Conservation (phyloP, 2,113 vertebrate species). For the Zosterops japonicus region DNA sequence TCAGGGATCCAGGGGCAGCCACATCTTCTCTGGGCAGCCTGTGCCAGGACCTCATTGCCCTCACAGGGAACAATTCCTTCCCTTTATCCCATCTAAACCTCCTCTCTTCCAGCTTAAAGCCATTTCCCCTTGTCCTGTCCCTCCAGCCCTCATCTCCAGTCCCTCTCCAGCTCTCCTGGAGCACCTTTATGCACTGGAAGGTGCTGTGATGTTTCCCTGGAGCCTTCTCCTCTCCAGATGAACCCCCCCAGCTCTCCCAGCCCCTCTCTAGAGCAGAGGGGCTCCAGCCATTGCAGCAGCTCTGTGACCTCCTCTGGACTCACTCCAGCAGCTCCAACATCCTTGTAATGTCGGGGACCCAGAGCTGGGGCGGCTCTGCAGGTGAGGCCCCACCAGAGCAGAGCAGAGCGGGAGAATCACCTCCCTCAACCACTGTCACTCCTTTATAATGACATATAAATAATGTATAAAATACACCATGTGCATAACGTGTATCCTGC, state of each 20-base stretch:
- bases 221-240: not conserved
- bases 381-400: not conserved
- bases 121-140: accelerated
- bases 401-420: not conserved
- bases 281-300: not conserved
- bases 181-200: not conserved
- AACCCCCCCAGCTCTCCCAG: not conserved
- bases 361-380: not conserved
- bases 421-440: not conserved
- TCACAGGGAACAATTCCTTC: accelerated
- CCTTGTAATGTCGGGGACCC: not conserved
- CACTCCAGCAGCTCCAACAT: not conserved
- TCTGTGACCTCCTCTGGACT: not conserved
- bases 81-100: not conserved
- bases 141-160: accelerated
- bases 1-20: not conserved
- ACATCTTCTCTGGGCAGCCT: not conserved
- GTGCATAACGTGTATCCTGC: accelerated
- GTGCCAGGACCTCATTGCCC: accelerated
- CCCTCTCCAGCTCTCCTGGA: not conserved
- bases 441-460: not conserved
- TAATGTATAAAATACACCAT: not conserved
- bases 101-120: not conserved
- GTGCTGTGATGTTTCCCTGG: not conserved
- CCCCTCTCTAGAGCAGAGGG: not conserved